phyloP scores from a whole-genome alignment of 2,113 vertebrate species.

The Cheilinus undulatus region DNA sequence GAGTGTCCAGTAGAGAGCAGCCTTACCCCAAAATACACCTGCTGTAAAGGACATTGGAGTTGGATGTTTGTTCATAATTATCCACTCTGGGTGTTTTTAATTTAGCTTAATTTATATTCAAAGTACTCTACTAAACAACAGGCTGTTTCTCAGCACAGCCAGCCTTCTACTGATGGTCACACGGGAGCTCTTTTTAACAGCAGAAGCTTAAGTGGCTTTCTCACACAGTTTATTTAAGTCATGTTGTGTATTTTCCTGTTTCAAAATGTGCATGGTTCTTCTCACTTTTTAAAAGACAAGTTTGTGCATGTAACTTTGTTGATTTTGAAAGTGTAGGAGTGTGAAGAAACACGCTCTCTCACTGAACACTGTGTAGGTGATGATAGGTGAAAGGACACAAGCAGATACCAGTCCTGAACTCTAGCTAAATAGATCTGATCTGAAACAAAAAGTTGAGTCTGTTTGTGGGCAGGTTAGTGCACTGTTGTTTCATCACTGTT shows the following conservation, averaged over 20 bases:
- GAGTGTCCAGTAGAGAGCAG: constrained; percentile 62
- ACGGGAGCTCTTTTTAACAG: not conserved
- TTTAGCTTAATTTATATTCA: not conserved
- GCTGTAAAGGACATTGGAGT: not conserved
- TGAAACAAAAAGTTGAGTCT: not conserved
- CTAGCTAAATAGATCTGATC: constrained; percentile 2
- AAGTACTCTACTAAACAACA: not conserved
- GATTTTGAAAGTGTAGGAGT: constrained; percentile 36
- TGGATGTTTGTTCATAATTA: not conserved
- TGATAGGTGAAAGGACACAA: constrained; percentile 48
- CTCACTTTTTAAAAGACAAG: not conserved
- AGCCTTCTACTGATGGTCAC: not conserved
- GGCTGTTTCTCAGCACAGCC: not conserved
- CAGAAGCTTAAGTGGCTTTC: not conserved
- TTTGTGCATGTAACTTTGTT: not conserved
- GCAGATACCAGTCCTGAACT: not conserved
- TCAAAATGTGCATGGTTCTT: not conserved
- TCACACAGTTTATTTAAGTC: not conserved
- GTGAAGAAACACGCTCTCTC: constrained; percentile 32
- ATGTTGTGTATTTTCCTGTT: not conserved
- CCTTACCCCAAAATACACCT: not conserved
- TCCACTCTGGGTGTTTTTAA: not conserved
- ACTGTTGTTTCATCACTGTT: not conserved
- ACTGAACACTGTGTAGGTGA: constrained; percentile 56
- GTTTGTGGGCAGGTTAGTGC: constrained; percentile 24